Evolutionary conservation across 2,113 vertebrate genomes (phyloP), one percentile per base, ranked within the genome.

Genomic region (Lepisosteus oculatus): DNA sequence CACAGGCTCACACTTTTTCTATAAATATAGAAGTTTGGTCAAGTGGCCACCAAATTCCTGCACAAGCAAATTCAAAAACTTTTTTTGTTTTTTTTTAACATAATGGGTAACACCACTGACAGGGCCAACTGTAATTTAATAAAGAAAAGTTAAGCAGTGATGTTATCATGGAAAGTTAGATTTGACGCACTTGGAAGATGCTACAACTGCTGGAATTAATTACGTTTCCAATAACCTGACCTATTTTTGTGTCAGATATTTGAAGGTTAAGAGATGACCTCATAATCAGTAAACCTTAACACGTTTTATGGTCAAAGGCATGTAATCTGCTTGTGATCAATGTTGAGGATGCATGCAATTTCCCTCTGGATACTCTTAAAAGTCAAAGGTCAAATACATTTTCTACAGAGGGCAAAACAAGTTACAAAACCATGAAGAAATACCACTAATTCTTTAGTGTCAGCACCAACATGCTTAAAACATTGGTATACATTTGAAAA

Each of bases 151-250:
- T 84, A 72, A 83, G 74, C 57, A 67, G 69, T 65, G 78, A 79
- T 79, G 77, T 80, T 78, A 77, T 83, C 77, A 76, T 74, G 69
- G 75, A 75, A 73, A 72, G 78, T 79, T 85, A 72, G 74, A 80
- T 80, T 76, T 83, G 85, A 89, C 75, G 67, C 82, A 79, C 77
- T 77, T 83, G 81, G 75, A 83, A 72, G 79, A 79, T 77, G 73
- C 67, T 65, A 83, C 72, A 57, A 67, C 73, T 78, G 69, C 77
- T 81, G 73, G 80, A 69, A 81, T 80, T 77, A 80, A 79, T 76
- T 74, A 71, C 68, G 45, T 55, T 72, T 54, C 65, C 67, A 66
- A 17, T 61, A 70, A 55, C 65, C 74, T 68, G 73, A 67, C 62
- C 61, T 63, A 15, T 70, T 76, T 73, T 68, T 67, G 45, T 68